Percentiles rank a stretch among this genome's conserved stretches.
Conservation (phyloP, 2,113 vertebrate species). For the Ciconia boyciana region DNA sequence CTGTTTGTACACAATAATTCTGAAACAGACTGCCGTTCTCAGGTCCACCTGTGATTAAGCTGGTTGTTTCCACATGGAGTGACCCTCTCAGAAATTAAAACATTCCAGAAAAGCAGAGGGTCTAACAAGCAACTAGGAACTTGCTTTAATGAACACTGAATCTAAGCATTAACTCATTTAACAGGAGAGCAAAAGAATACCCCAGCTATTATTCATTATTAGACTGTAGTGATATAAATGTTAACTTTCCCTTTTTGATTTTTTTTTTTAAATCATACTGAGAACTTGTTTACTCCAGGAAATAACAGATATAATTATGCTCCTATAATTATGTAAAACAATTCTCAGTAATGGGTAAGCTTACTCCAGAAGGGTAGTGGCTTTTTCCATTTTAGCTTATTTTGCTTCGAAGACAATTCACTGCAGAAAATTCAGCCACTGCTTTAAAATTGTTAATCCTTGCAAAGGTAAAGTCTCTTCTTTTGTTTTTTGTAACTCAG, state of each 20-base stretch:
- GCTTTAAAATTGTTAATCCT: not conserved
- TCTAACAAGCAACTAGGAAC: not conserved
- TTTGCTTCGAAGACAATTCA: not conserved
- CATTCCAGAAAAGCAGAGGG: not conserved
- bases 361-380: not conserved
- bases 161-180: not conserved
- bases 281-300: not conserved
- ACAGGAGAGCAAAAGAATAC: not conserved
- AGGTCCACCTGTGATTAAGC: not conserved
- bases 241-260: not conserved
- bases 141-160: not conserved
- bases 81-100: not conserved
- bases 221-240: not conserved
- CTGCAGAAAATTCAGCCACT: not conserved
- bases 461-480: not conserved
- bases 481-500: not conserved
- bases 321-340: not conserved
- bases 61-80: not conserved
- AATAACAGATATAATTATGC: not conserved
- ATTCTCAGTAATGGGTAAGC: not conserved
- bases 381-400: not conserved
- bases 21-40: not conserved
- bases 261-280: not conserved
- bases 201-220: not conserved
- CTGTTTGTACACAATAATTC: not conserved